Percentiles rank a stretch among this genome's conserved stretches.
phyloP scores from a whole-genome alignment of 2,113 vertebrate species.

The Xiphorhynchus elegans region DNA sequence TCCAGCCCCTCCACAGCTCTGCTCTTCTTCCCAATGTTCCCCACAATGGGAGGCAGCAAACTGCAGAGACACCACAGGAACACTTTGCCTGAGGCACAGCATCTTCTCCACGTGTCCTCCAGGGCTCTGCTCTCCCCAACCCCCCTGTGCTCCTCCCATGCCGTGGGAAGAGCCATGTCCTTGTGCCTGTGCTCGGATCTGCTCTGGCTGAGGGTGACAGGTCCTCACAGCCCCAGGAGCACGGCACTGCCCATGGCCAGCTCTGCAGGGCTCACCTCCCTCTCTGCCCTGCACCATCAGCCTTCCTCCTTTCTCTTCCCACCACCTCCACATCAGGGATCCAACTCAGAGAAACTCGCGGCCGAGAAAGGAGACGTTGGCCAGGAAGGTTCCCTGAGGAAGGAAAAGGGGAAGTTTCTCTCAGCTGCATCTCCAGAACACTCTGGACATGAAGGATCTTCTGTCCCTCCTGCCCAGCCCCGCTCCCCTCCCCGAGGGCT shows the following conservation, averaged over 20 bases:
- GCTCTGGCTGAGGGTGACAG: background rate
- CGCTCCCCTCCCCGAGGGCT: background rate
- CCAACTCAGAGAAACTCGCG: background rate
- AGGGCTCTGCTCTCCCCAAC: background rate
- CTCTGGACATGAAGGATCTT: background rate
- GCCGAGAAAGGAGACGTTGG: background rate
- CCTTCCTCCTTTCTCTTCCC: background rate
- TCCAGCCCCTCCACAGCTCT: background rate
- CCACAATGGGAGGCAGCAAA: background rate
- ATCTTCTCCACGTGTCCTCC: background rate
- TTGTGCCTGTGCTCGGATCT: background rate
- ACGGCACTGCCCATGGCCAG: no score
- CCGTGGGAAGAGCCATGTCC: background rate
- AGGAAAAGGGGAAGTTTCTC: background rate
- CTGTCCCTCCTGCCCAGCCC: background rate
- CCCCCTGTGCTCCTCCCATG: background rate
- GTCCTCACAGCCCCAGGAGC: background rate
- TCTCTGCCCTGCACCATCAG: background rate
- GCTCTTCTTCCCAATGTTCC: background rate
- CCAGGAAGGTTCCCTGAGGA: background rate
- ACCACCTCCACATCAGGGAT: background rate
- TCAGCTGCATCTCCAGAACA: background rate
- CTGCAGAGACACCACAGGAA: background rate
- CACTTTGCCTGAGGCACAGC: background rate
- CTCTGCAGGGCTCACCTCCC: background rate